Percentiles rank a stretch among this genome's conserved stretches.
Conservation (phyloP, 2,113 vertebrate genomes). For the Chauna torquata region DNA sequence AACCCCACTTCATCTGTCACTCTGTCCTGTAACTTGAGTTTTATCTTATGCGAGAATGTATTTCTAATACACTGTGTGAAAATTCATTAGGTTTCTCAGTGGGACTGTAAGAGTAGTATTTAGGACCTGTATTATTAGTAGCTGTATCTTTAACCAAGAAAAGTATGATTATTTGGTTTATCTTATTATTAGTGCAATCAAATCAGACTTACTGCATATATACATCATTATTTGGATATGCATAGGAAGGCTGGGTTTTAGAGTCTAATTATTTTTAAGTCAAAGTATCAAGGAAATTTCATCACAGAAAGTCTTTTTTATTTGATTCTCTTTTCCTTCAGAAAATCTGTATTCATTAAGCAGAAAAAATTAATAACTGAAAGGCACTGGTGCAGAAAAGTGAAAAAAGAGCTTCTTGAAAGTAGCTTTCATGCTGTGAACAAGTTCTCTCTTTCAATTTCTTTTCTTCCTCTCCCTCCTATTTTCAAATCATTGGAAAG, state of each 20-base stretch:
- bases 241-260: not conserved
- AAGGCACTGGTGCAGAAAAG: conserved; percentile 32
- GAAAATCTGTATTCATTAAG: conserved; percentile 40
- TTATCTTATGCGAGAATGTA: not conserved
- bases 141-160: not conserved
- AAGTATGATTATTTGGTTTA: not conserved
- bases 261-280: not conserved
- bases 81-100: not conserved
- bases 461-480: not conserved
- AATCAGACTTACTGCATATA: not conserved
- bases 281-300: not conserved
- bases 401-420: not conserved
- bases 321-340: not conserved
- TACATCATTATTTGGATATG: not conserved
- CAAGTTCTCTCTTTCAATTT: conserved; percentile 25
- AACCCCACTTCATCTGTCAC: not conserved
- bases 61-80: not conserved
- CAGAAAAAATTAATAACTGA: conserved; percentile 26
- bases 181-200: not conserved
- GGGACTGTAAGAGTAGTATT: not conserved
- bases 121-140: not conserved
- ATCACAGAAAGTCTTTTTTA: not conserved
- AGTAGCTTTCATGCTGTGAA: conserved; percentile 30
- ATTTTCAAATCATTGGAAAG: conserved; percentile 50
- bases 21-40: rapidly evolving